A percentile compares a stretch with the other conserved stretches of the same genome.
These are phyloP conservation scores for Oophaga sylvatica DNA, from an alignment of 2,797 vertebrate genomes.

Conservation along the genomic window DNA sequence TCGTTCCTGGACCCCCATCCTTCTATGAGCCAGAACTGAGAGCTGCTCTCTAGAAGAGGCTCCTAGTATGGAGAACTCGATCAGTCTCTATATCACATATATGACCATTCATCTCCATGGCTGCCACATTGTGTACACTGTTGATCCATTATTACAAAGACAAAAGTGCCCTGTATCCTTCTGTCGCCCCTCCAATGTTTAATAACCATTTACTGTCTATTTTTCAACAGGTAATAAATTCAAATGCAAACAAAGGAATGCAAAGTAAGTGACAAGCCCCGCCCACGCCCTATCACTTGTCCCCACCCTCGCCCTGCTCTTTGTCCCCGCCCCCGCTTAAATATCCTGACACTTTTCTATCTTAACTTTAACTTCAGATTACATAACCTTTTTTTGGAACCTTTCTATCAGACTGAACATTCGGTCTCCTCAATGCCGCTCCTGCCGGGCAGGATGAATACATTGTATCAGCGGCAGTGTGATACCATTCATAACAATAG, in stretches of 20 bases:
- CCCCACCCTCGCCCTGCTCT: not conserved
- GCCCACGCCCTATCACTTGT: not conserved
- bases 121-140: too few relatives aligned
- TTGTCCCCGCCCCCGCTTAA: not conserved
- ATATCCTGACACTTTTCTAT: not conserved
- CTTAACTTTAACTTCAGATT: not conserved
- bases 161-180: too few relatives aligned
- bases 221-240: constrained; percentile 54
- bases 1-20: too few relatives aligned
- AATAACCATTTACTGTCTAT: not conserved
- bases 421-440: not conserved
- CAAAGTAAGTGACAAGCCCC: constrained; percentile 40
- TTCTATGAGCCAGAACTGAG: too few relatives aligned
- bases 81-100: too few relatives aligned
- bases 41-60: too few relatives aligned
- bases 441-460: constrained; percentile 27
- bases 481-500: not conserved
- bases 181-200: too few relatives aligned
- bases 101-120: too few relatives aligned
- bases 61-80: too few relatives aligned
- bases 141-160: too few relatives aligned
- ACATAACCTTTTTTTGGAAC: not conserved
- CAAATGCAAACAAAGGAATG: constrained; percentile 57
- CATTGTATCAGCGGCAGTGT: not conserved
- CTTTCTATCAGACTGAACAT: not conserved